Evolutionary conservation across 2,888 invertebrate genomes (phyloP).

Genomic region (Diarsia mendica): DNA sequence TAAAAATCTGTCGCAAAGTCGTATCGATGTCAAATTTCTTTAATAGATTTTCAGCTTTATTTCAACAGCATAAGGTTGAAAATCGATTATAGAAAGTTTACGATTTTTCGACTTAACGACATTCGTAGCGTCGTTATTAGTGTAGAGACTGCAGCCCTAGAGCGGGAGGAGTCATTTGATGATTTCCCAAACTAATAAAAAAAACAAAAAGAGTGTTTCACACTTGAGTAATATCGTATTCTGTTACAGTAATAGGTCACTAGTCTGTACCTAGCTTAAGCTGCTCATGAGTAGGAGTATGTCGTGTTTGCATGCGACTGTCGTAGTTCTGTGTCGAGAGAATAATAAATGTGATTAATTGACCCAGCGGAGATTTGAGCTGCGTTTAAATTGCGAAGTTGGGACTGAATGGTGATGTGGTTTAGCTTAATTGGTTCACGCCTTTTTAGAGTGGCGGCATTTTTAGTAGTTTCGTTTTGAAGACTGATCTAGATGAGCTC

Average conservation of each 20-base stretch:
- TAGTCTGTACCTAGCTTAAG: slow-evolving; percentile 3
- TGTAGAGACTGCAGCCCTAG: too few species aligned
- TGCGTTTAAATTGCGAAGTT: slow-evolving; percentile 38
- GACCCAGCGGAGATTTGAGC: slow-evolving; percentile 39
- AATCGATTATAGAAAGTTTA: too few species aligned
- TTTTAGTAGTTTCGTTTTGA: neutral
- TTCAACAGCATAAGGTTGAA: too few species aligned
- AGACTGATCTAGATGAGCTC: neutral
- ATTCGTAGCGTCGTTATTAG: too few species aligned
- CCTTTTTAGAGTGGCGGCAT: neutral
- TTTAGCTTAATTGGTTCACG: slow-evolving; percentile 26
- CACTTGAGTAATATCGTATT: neutral
- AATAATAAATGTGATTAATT: slow-evolving; percentile 58
- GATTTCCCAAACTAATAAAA: too few species aligned
- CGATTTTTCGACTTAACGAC: too few species aligned
- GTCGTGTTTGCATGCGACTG: slow-evolving; percentile 22
- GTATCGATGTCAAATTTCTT: too few species aligned
- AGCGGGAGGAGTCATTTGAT: too few species aligned
- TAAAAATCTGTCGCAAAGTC: too few species aligned
- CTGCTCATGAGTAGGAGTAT: neutral
- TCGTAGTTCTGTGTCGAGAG: slow-evolving; percentile 29
- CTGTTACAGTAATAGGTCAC: neutral
- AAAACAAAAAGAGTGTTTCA: neutral
- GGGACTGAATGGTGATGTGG: slow-evolving; percentile 2
- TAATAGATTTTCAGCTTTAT: too few species aligned